These are phyloP conservation scores for Ceuthmochares aereus DNA, from an alignment of 2,113 vertebrate genomes.

Conservation along the genomic window DNA sequence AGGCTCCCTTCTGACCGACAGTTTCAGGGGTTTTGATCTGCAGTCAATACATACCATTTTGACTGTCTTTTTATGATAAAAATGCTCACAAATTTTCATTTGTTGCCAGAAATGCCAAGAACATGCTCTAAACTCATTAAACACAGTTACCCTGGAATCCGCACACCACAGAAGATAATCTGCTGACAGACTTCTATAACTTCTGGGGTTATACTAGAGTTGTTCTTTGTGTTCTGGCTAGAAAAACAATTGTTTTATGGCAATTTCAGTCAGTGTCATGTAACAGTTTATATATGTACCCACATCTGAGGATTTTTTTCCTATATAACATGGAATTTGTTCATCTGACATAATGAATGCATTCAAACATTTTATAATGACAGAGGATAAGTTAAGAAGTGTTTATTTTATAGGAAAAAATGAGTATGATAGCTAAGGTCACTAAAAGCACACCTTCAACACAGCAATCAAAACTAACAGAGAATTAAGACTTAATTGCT, in stretches of 20 bases:
- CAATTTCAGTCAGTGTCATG: not conserved
- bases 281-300: not conserved
- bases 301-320: not conserved
- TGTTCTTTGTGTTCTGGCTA: not conserved
- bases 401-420: not conserved
- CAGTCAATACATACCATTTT: not conserved
- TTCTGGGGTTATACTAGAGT: not conserved
- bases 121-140: not conserved
- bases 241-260: not conserved
- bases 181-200: not conserved
- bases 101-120: not conserved
- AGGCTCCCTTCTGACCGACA: not conserved
- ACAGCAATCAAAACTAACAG: not conserved
- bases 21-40: not conserved
- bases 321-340: not conserved
- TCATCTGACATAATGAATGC: not conserved
- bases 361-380: not conserved
- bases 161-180: not conserved
- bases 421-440: not conserved
- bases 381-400: not conserved
- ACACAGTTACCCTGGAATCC: not conserved
- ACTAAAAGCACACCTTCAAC: not conserved
- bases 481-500: not conserved
- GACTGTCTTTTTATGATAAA: not conserved
- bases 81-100: not conserved